phyloP scores from a whole-genome alignment of 2,113 vertebrate species.

The Melanerpes formicivorus region DNA sequence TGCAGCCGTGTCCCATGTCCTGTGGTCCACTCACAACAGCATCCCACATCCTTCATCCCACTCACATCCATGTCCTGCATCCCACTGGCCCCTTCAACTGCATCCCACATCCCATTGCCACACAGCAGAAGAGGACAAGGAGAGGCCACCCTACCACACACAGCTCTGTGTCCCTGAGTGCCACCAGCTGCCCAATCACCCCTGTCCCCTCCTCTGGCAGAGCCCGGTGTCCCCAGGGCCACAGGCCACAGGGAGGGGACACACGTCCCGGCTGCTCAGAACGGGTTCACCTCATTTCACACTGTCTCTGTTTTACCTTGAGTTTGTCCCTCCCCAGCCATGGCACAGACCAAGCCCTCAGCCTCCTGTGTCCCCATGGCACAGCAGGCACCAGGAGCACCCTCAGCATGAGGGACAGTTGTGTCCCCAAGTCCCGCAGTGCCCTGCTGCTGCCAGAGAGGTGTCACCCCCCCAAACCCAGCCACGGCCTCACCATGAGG shows the following conservation, averaged over 20 bases:
- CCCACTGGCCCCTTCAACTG: neutral
- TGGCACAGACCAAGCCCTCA: neutral
- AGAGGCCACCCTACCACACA: neutral
- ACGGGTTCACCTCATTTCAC: neutral
- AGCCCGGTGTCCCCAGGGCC: neutral
- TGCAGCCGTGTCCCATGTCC: neutral
- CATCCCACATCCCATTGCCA: neutral
- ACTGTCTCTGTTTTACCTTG: accelerated
- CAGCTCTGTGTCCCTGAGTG: accelerated
- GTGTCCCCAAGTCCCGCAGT: accelerated
- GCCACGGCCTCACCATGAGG: accelerated
- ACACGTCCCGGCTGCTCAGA: accelerated
- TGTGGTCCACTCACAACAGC: neutral
- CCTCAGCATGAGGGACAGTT: neutral
- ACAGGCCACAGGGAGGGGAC: neutral
- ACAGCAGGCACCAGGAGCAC: neutral
- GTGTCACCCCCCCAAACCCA: neutral
- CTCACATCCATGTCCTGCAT: neutral
- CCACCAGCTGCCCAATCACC: neutral
- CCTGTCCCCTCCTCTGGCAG: accelerated
- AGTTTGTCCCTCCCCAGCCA: neutral
- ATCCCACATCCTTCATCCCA: neutral
- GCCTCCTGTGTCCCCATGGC: neutral
- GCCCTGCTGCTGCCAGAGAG: neutral
- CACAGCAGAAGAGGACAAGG: neutral